Evolutionary conservation across 2,888 invertebrate species (phyloP).

Genomic region (Megaustenia siamemsis): DNA sequence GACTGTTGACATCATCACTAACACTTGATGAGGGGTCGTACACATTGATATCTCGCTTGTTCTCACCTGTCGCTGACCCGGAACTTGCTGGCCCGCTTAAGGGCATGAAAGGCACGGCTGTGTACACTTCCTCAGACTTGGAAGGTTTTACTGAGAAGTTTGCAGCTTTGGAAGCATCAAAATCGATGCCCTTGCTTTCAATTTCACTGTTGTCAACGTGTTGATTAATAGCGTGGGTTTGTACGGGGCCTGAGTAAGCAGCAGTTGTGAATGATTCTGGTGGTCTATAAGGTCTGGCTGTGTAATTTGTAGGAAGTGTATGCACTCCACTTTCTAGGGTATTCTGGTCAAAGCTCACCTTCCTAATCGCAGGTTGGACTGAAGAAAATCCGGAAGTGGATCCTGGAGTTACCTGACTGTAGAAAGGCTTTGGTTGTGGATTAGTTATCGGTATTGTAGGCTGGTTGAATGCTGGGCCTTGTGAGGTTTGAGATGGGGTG

Average conservation of each 20-base stretch:
- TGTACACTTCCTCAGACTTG: conserved; percentile 35
- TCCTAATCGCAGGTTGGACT: neutral
- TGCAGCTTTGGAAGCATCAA: conserved; percentile 14
- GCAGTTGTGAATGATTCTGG: neutral
- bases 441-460: neutral
- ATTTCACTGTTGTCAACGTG: conserved; percentile 7
- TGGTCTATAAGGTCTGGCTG: conserved; percentile 41
- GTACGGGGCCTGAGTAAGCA: neutral
- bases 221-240: neutral
- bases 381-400: neutral
- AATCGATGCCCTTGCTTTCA: conserved; percentile 32
- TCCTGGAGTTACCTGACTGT: conserved; percentile 21
- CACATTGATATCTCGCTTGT: neutral
- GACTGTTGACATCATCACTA: conserved; percentile 38
- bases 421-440: neutral
- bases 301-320: conserved; percentile 15
- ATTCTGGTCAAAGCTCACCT: conserved; percentile 48
- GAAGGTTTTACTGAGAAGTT: conserved; percentile 17
- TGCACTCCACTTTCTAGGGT: neutral
- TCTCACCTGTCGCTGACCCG: neutral
- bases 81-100: conserved; percentile 29
- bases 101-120: conserved; percentile 43
- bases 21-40: conserved; percentile 29
- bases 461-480: conserved; percentile 1
- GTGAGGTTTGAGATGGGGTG: conserved; percentile 12